Evolutionary conservation across 2,797 vertebrate genomes (phyloP), one percentile per base, ranked within the genome.

Genomic region (Coccyzus lansbergi): DNA sequence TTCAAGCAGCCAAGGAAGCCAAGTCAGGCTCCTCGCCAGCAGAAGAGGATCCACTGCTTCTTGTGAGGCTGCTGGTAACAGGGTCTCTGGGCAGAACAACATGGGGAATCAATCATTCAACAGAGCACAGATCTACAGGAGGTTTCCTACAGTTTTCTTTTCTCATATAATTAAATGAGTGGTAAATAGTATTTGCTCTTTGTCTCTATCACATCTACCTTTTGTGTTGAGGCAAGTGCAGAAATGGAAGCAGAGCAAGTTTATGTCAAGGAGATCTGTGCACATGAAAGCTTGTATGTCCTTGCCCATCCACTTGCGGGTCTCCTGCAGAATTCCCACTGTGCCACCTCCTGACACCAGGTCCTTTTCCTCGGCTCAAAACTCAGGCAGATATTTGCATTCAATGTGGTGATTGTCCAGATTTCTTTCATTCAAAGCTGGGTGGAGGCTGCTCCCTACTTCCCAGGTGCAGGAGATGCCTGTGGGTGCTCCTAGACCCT

Each of bases 401-500:
- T 71, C 0, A 1, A 31, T 25, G 25, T 7, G 34, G 42, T 0
- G 7, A 18, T 31, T 16, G 58, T 17, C 34, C 9, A 5, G 16
- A 33, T 28, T 48, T 33, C 33, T 52, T 13, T 20, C 7, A 9
- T 20, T 8, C 0, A 0, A 56, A 64, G 69, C 59, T 3, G 29
- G 38, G 38, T 19, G 1, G 7, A 55, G 64, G 38, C 63, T 34
- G 71, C 71, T 36, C 21, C 21, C 31, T 0, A 6, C 28, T n/a
- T 5, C 65, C 28, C 1, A 1, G 67, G 38, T 1, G 0, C 28
- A 5, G 38, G 19, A 1, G 1, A 48, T 31, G 31, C 10, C 52
- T 17, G 10, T 12, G 28, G 10, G 52, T 19, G 52, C 9, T 29
- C 52, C 52, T 28, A 16, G 52, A 13, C 55, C 6, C 55, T 6